Percentiles rank a stretch among this genome's conserved stretches.
Conservation (phyloP, 2,113 vertebrate species). For the Pteronura brasiliensis region DNA sequence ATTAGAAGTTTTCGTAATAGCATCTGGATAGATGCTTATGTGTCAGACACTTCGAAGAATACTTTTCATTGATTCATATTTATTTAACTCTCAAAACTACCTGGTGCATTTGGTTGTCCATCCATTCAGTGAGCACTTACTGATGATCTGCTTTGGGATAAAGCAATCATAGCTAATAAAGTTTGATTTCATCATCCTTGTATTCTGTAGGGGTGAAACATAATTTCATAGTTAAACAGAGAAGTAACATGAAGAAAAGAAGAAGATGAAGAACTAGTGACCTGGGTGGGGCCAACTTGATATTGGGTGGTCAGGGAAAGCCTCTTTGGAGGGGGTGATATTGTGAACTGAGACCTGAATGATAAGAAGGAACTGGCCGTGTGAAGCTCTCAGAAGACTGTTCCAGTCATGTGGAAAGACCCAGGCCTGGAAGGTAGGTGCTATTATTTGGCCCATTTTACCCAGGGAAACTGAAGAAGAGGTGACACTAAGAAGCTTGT, state of each 20-base stretch:
- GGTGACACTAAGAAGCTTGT: not conserved
- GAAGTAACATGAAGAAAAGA: not conserved
- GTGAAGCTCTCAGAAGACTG: not conserved
- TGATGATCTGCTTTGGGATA: not conserved
- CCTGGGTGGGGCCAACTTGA: not conserved
- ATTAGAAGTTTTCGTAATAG: not conserved
- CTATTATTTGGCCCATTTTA: not conserved
- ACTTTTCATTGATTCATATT: not conserved
- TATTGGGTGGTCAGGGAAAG: not conserved
- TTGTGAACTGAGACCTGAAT: not conserved
- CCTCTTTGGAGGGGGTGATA: not conserved
- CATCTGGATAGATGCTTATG: not conserved
- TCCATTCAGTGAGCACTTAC: not conserved
- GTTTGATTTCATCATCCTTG: not conserved
- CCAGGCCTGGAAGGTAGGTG: not conserved
- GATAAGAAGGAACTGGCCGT: not conserved
- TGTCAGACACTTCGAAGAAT: not conserved
- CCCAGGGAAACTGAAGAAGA: not conserved
- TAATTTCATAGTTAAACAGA: slow-evolving; percentile 25
- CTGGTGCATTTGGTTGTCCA: not conserved
- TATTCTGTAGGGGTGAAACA: not conserved
- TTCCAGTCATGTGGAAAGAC: not conserved
- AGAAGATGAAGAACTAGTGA: not conserved
- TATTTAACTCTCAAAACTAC: not conserved
- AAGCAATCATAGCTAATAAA: not conserved